A percentile compares a stretch with the other conserved stretches of the same genome.
Evolutionary conservation across 2,797 vertebrate genomes (phyloP).

Genomic region (Champsocephalus esox): DNA sequence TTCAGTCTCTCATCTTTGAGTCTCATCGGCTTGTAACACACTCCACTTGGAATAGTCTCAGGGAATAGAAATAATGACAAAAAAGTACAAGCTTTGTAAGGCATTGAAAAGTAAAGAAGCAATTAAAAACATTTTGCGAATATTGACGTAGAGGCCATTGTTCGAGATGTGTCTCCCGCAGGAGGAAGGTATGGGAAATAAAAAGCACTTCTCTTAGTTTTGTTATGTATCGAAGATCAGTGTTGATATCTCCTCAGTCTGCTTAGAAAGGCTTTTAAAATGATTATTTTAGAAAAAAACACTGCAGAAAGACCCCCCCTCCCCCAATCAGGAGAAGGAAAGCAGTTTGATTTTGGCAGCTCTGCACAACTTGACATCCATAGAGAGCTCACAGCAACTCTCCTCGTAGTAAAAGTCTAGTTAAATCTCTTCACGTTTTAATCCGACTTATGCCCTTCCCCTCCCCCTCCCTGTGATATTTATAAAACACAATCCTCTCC

Average conservation of each 20-base stretch:
- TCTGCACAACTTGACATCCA: constrained; percentile 88
- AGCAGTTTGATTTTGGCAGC: constrained; percentile 88
- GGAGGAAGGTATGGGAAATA: constrained; percentile 84
- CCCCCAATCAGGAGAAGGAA: constrained; percentile 71
- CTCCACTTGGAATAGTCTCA: constrained; percentile 77
- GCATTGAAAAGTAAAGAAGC: constrained; percentile 84
- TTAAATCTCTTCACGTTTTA: constrained; percentile 81
- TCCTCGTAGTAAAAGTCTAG: constrained; percentile 83
- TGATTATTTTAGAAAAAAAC: constrained; percentile 86
- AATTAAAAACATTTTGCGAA: constrained; percentile 83
- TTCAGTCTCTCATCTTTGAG: constrained; percentile 76
- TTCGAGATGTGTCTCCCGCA: constrained; percentile 81
- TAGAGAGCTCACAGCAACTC: constrained; percentile 81
- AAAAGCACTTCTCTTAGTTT: constrained; percentile 88
- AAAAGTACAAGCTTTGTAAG: constrained; percentile 82
- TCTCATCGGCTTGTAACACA: constrained; percentile 66
- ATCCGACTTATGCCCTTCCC: constrained; percentile 73
- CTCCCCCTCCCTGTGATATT: constrained; percentile 76
- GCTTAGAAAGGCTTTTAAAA: constrained; percentile 89
- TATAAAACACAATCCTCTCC: constrained; percentile 84
- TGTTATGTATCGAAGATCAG: constrained; percentile 84
- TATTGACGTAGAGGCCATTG: constrained; percentile 83
- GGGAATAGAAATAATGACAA: constrained; percentile 79
- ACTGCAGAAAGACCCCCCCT: constrained; percentile 82
- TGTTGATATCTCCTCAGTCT: constrained; percentile 83